Percentiles rank a stretch among this genome's conserved stretches.
Evolutionary conservation across 2,113 vertebrate genomes (phyloP).

Genomic region (Xiphorhynchus elegans): DNA sequence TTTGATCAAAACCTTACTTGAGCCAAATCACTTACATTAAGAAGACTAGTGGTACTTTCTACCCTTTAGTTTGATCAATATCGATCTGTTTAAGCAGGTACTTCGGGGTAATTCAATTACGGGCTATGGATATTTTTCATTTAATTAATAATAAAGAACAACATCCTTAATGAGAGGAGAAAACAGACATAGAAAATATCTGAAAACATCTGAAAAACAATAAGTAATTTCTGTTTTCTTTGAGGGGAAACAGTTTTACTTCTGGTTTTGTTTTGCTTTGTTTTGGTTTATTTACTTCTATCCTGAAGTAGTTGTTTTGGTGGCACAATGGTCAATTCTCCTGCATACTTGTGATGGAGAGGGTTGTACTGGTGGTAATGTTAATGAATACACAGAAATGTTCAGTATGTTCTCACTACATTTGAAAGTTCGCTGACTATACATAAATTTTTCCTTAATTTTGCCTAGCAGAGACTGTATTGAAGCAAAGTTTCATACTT

Average conservation of each 20-base stretch:
- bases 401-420: not conserved
- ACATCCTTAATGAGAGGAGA: not conserved
- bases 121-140: constrained; percentile 46
- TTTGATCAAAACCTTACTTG: constrained; percentile 65
- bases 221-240: not conserved
- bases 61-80: constrained; percentile 64
- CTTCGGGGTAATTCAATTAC: constrained; percentile 64
- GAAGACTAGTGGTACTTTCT: constrained; percentile 35
- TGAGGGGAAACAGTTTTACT: not conserved
- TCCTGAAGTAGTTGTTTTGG: not conserved
- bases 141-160: constrained; percentile 64
- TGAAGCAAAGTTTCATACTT: not conserved
- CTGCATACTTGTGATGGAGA: not conserved
- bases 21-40: constrained; percentile 70
- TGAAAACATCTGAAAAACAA: not conserved
- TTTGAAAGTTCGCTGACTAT: not conserved
- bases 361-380: not conserved
- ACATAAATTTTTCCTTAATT: not conserved
- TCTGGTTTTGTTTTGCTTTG: not conserved
- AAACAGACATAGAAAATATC: not conserved
- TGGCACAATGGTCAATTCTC: not conserved
- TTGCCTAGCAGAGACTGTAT: not conserved
- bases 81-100: constrained; percentile 53
- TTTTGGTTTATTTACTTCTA: not conserved
- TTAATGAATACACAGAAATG: not conserved